Evolutionary conservation across 2,113 vertebrate species (phyloP), one percentile per base, ranked within the genome.

Genomic region (Mesitornis unicolor): DNA sequence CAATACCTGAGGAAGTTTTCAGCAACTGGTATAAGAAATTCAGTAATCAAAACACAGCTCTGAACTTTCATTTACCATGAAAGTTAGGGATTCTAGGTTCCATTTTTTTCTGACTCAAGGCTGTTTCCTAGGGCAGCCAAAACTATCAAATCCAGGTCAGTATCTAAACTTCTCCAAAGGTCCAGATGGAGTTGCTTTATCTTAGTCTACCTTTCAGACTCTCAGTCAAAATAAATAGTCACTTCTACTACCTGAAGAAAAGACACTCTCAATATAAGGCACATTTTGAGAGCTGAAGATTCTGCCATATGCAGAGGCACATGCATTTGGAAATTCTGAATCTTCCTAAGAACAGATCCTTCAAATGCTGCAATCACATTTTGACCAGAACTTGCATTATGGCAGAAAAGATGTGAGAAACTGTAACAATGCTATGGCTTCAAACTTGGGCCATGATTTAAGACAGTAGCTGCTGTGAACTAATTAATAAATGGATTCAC

Each of bases 361-460:
- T 90, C 70, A 93, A 96, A 95, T n/a, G 9, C 7, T 92, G 60
- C 11, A 87, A 68, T 82, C 35, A 92, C 40, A 71, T 82, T 96
- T 91, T 97, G 82, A 97, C 88, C 54, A 90, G 59, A 4, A 22
- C 28, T 45, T 93, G 19, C 35, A 42, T 42, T 84, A 80, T 33
- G 43, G 61, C 88, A 69, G 33, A 75, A 80, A 93, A 94, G 54
- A 79, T 77, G 48, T 86, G 84, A 94, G 43, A 97, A 95, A 85
- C 67, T 61, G 21, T 64, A 59, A 53, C 12, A 85, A 59, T 59
- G 57, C 81, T 82, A 70, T 95, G 86, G 69, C 50, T 35, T 97
- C 56, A 93, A 85, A 95, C 53, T 84, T 65, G 79, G 78, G 86
- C 38, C 84, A 85, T 63, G 69, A 93, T 93, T 89, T 96, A 95